Conservation (phyloP, 2,888 invertebrate genomes). For the Teleogryllus oceanicus region DNA sequence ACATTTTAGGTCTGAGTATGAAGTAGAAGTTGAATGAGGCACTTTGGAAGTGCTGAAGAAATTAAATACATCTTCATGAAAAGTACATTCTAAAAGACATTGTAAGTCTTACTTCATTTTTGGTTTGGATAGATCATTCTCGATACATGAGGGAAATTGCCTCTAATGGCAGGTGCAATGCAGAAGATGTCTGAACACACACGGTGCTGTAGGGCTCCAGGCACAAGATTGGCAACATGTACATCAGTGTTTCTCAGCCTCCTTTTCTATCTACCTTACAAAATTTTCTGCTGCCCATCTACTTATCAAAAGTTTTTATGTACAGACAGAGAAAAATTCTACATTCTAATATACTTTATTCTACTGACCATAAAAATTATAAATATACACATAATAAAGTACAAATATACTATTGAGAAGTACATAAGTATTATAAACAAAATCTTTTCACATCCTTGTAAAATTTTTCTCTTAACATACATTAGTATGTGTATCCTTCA, state of each 20-base stretch:
- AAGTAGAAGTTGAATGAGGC: not conserved
- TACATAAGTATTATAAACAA: not conserved
- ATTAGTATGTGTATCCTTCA: not conserved
- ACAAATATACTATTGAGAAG: not conserved
- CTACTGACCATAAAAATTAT: slow-evolving; percentile 10
- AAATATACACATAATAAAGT: not conserved
- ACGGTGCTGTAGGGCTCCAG: slow-evolving; percentile 7
- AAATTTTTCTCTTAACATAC: not conserved
- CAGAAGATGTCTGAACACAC: slow-evolving; percentile 18
- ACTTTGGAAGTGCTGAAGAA: slow-evolving; percentile 18
- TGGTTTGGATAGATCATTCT: not conserved
- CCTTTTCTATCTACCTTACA: not conserved
- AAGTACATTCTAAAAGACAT: slow-evolving; percentile 10
- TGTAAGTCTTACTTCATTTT: not conserved
- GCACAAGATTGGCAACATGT: slow-evolving; percentile 18
- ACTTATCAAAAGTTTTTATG: slow-evolving; percentile 9
- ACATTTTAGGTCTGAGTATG: not conserved
- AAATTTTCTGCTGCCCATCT: not conserved
- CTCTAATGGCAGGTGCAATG: not conserved
- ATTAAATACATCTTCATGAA: not conserved
- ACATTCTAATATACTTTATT: not conserved
- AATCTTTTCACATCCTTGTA: not conserved
- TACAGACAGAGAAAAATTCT: not conserved
- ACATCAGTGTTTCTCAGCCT: slow-evolving; percentile 6
- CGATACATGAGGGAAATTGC: not conserved